Base-by-base conservation (phyloP, 1,140 invertebrate species). In the Pseudomyrmex gracilis region DNA sequence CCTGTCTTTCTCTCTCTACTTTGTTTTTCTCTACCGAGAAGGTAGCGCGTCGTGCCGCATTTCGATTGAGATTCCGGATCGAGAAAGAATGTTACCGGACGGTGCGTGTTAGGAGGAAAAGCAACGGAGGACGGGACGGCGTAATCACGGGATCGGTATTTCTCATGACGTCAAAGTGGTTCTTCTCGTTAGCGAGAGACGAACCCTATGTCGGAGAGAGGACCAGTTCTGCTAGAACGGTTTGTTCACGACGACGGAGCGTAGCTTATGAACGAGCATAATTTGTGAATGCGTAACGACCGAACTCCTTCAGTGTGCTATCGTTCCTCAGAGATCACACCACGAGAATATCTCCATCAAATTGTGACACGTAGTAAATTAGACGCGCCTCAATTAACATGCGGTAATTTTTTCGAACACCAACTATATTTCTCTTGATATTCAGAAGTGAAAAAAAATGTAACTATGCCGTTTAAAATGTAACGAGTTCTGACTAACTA, bases 61-160 rank as follows among this genome's bases (percentile, higher is more conserved):
- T 61, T 78, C 34, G 85, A 87, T 86, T 86, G 82, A 86, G 74
- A 87, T 87, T 87, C 86, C 71, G 85, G 82, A 80, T 87, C 70
- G 82, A 24, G 22, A 73, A 73, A 51, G 63, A 73, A 87, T 60
- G 68, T 64, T 45, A 20, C 71, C 71, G 71, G 43, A 15, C 58
- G 22, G 47, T 51, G 82, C 76, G 34, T 22, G 49, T 77, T 64
- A 73, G 15, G 55, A 49, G 53, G 63, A 84, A 80, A 78, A 67
- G 61, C 73, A 84, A 66, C 80, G 47, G 49, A 24, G 64, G 49
- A 9, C 43, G 17, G 5, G 64, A 78, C 53, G 63, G 61, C 51
- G 70, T 87, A 87, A 87, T 87, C 86, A 76, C 45, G 45, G 66
- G 71, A 83, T 84, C 85, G 73, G 82, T 76, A 78, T 83, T 84